Evolutionary conservation across 2,113 vertebrate species (phyloP).

Genomic region (Willisornis vidua): DNA sequence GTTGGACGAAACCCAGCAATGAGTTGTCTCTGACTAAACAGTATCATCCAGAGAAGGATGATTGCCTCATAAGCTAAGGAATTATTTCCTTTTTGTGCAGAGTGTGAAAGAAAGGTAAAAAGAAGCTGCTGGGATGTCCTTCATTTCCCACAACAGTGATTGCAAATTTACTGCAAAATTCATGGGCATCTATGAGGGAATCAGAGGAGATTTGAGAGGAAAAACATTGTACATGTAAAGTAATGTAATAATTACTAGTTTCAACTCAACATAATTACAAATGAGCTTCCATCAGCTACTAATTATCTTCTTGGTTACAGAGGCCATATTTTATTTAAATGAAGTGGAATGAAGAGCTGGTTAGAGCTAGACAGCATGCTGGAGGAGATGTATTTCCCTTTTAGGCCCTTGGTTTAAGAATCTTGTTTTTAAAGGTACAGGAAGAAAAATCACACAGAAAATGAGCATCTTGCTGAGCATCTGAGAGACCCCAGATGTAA

Average conservation of each 20-base stretch:
- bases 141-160: neutral
- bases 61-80: neutral
- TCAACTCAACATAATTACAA: slow-evolving; percentile 54
- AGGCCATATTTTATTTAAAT: slow-evolving; percentile 60
- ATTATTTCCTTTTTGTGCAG: neutral
- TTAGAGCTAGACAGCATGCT: neutral
- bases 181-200: neutral
- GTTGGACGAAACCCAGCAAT: neutral
- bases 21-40: neutral
- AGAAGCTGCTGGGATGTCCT: neutral
- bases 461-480: neutral
- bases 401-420: neutral
- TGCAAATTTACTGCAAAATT: neutral
- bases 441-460: neutral
- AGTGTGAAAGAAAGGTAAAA: neutral
- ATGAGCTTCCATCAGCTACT: slow-evolving; percentile 30
- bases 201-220: neutral
- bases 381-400: neutral
- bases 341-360: slow-evolving; percentile 3
- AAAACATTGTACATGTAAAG: slow-evolving; percentile 27
- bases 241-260: slow-evolving; percentile 58
- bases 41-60: neutral
- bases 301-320: slow-evolving; percentile 61
- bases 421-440: neutral
- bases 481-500: neutral